Evolutionary conservation across 2,888 invertebrate species (phyloP), one percentile per base, ranked within the genome.

Genomic region (Chromoteleia sp.): DNA sequence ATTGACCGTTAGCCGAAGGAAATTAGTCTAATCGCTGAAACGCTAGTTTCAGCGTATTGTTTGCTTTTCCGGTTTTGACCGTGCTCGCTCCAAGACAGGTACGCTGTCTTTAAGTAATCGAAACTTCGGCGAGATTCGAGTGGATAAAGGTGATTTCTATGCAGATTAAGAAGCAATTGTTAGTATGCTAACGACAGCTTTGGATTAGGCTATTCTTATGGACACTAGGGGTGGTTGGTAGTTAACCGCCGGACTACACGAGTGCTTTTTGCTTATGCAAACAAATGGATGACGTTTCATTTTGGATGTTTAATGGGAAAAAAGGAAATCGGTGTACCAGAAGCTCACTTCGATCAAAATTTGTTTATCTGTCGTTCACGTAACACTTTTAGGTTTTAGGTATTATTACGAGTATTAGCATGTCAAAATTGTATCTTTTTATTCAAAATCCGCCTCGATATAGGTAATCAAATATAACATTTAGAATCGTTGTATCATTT

Each of bases 1-100:
- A 82, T 82, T 77, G 77, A 78, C 77, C 77, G 81, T 81, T 73
- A 76, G 54, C 43, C 17, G 14, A 73, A 73, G 81, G 73, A 73
- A 73, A 73, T 81, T 76, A 41, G 61, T 41, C 76, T 65, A 63
- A 81, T 81, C 75, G 58, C 29, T 29, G 45, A 14, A 33, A 48
- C 41, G 17, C 19, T 0, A n/a, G n/a, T n/a, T n/a, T n/a, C n/a
- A n/a, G n/a, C n/a, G n/a, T n/a, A n/a, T n/a, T n/a, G n/a, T n/a
- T n/a, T n/a, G n/a, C n/a, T n/a, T n/a, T n/a, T n/a, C n/a, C 36
- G 25, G 25, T 6, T 6, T 30, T 29, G 71, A 41, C 12, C n/a
- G 59, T 39, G 54, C 15, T n/a, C 43, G 43, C 52, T 43, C 25
- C 25, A 6, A 25, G 6, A 4, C 25, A n/a, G 19, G 17, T 36